A percentile compares a stretch with the other conserved stretches of the same genome.
These are phyloP conservation scores for Pseudoips prasinana DNA, from an alignment of 2,888 invertebrate species.

Conservation along the genomic window DNA sequence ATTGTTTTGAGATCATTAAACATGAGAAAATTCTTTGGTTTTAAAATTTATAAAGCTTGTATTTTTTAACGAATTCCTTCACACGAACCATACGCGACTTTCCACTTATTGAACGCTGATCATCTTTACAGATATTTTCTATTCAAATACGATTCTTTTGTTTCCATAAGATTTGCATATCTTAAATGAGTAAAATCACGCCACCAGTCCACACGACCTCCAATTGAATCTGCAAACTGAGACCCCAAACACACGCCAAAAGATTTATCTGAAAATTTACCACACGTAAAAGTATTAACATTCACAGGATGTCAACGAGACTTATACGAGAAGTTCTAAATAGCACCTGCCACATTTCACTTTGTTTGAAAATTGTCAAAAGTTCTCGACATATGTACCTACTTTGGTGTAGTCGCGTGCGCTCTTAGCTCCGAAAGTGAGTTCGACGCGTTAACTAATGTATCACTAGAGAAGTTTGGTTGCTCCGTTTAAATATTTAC, in stretches of 20 bases:
- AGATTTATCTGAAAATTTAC: slow-evolving; percentile 29
- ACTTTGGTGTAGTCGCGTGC: slow-evolving; percentile 19
- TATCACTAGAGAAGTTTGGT: neutral
- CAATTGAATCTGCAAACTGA: neutral
- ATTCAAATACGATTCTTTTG: too few relatives aligned
- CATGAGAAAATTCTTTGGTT: too few relatives aligned
- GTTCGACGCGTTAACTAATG: slow-evolving; percentile 10
- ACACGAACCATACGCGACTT: too few relatives aligned
- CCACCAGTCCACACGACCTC: neutral
- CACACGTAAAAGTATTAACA: slow-evolving; percentile 45
- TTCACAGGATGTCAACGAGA: slow-evolving; percentile 33
- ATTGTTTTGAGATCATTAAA: too few relatives aligned
- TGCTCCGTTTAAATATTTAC: too few relatives aligned
- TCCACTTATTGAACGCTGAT: too few relatives aligned
- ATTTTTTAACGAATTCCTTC: too few relatives aligned
- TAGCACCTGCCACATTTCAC: slow-evolving; percentile 43
- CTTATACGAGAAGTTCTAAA: slow-evolving; percentile 38
- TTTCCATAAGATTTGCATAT: too few relatives aligned
- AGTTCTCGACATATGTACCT: slow-evolving; percentile 35
- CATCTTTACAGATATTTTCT: too few relatives aligned
- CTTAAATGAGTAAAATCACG: too few relatives aligned
- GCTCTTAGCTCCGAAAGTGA: slow-evolving; percentile 14
- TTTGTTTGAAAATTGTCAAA: slow-evolving; percentile 42
- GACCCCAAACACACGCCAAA: slow-evolving; percentile 16
- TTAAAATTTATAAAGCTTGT: too few relatives aligned